Evolutionary conservation across 2,888 invertebrate species (phyloP), one percentile per base, ranked within the genome.

Genomic region (Seira musarum): DNA sequence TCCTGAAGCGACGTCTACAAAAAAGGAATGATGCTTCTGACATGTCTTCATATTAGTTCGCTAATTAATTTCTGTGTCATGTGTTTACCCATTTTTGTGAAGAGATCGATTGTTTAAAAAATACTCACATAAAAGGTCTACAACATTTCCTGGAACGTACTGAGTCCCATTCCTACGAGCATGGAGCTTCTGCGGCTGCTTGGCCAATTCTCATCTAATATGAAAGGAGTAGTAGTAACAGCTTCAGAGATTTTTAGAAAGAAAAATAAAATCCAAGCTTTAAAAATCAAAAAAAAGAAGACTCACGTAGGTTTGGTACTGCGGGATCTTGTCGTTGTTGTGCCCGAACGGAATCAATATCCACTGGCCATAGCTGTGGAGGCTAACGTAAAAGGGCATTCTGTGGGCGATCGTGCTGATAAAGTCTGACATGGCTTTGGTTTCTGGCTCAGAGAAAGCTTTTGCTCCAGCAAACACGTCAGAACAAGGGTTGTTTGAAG

Each of bases 1-100:
- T 0, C 94, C 94, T 13, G 92, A 92, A 0, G 93, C 92, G 0
- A 91, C 90, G 88, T 93, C 13, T n/a, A n/a, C n/a, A n/a, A n/a
- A n/a, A 46, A n/a, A n/a, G n/a, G n/a, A n/a, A n/a, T n/a, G n/a
- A n/a, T n/a, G n/a, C n/a, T n/a, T n/a, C n/a, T n/a, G n/a, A n/a
- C n/a, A n/a, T n/a, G n/a, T n/a, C n/a, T n/a, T n/a, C n/a, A n/a
- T n/a, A n/a, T n/a, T n/a, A n/a, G n/a, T n/a, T n/a, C n/a, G n/a
- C n/a, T n/a, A n/a, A n/a, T n/a, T n/a, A n/a, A n/a, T n/a, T n/a
- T n/a, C n/a, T n/a, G n/a, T n/a, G n/a, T n/a, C n/a, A n/a, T n/a
- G n/a, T n/a, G n/a, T n/a, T n/a, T n/a, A n/a, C n/a, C n/a, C n/a
- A n/a, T n/a, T n/a, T n/a, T n/a, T n/a, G n/a, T n/a, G n/a, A n/a